Evolutionary conservation across 2,888 invertebrate genomes (phyloP), one percentile per base, ranked within the genome.

Genomic region (Ochropleura leucogaster): DNA sequence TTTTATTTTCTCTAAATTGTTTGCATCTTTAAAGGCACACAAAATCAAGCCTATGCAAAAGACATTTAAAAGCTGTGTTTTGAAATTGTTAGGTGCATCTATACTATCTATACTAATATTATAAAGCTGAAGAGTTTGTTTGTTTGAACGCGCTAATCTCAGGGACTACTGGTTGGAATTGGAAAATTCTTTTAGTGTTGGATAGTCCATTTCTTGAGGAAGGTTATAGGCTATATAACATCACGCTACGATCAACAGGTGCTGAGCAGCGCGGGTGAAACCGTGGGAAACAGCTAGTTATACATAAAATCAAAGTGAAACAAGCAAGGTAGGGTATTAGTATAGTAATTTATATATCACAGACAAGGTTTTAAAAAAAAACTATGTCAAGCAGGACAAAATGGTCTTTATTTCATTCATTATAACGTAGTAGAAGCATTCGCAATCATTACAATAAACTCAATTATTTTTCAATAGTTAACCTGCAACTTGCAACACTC

Each of bases 51-150:
- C 12, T 20, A 55, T 20, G 14, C 14, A 14, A 30, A 6, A 8
- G 16, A 30, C 3, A 16, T 40, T 1, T 16, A 8, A 16, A 51
- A 51, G 8, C 18, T 51, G 51, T 51, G 18, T 7, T 51, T n/a
- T 10, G n/a, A 53, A 10, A 0, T 3, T n/a, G 30, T 53, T 16
- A n/a, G n/a, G 9, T n/a, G 0, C 0, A 16, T n/a, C n/a, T n/a
- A n/a, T n/a, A n/a, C n/a, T n/a, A n/a, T n/a, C n/a, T n/a, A n/a
- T n/a, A n/a, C n/a, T n/a, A n/a, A n/a, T n/a, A n/a, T n/a, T n/a
- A n/a, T n/a, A n/a, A n/a, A n/a, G n/a, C n/a, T n/a, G n/a, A n/a
- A n/a, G n/a, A n/a, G n/a, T n/a, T n/a, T n/a, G n/a, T n/a, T n/a
- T n/a, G n/a, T n/a, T n/a, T n/a, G n/a, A n/a, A n/a, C n/a, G n/a